Evolutionary conservation across 2,888 invertebrate genomes (phyloP).

Genomic region (Tholera decimalis): DNA sequence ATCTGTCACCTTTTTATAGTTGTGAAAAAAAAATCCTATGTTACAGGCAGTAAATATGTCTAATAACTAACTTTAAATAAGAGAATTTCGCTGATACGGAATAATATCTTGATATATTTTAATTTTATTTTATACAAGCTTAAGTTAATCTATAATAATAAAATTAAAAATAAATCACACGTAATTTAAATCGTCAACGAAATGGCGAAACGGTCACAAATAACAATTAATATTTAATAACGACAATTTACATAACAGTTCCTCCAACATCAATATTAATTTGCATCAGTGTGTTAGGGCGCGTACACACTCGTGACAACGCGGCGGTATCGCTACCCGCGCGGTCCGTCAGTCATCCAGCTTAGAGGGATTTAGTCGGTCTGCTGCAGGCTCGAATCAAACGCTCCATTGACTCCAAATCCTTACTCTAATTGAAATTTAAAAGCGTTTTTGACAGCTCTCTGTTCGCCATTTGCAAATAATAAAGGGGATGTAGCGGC

Average conservation of each 20-base stretch:
- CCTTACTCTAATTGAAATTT: conserved; percentile 82
- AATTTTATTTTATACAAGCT: too few relatives aligned
- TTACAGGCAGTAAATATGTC: background rate
- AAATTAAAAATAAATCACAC: conserved; percentile 19
- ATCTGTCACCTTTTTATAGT: background rate
- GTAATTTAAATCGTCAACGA: conserved; percentile 24
- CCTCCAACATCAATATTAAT: conserved; percentile 58
- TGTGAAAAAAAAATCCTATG: background rate
- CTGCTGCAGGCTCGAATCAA: conserved; percentile 76
- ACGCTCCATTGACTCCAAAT: conserved; percentile 78
- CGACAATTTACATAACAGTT: conserved; percentile 49
- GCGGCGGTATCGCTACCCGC: conserved; percentile 59
- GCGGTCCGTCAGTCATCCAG: conserved; percentile 73
- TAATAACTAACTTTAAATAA: background rate
- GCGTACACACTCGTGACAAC: conserved; percentile 59
- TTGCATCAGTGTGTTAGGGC: conserved; percentile 52
- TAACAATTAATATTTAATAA: conserved; percentile 57
- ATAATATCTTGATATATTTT: background rate
- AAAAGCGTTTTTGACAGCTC: conserved; percentile 81
- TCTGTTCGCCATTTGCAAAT: conserved; percentile 71
- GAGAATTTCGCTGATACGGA: background rate
- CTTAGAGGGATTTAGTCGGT: conserved; percentile 76
- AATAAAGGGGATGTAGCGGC: conserved; percentile 64
- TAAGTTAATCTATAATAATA: background rate
- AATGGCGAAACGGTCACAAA: conserved; percentile 29